Evolutionary conservation across 2,888 invertebrate species (phyloP).

Genomic region (Limnephilus marmoratus): DNA sequence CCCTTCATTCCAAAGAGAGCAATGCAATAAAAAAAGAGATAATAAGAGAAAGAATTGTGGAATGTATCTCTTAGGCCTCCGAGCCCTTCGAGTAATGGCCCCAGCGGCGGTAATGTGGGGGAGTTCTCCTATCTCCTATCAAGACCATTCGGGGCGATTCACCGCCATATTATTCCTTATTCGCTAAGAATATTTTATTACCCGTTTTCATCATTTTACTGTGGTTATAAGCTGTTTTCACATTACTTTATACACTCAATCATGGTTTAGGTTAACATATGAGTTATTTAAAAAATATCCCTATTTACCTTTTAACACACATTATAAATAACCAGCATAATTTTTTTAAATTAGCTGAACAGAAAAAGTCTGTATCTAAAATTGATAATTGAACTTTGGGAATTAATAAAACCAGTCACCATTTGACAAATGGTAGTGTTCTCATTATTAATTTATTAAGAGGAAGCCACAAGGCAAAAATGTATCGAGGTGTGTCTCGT

Average conservation of each 20-base stretch:
- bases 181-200: background rate
- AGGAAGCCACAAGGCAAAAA: no score
- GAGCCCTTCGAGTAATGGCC: background rate
- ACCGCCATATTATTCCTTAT: background rate
- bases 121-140: background rate
- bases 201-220: background rate
- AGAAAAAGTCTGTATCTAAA: no score
- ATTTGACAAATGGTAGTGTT: no score
- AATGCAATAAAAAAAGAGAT: constrained; percentile 34
- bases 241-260: background rate
- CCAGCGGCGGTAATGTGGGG: background rate
- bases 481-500: no score
- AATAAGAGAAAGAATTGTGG: constrained; percentile 18
- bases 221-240: background rate
- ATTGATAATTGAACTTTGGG: no score
- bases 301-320: no score
- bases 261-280: background rate
- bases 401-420: no score
- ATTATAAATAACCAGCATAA: no score
- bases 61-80: constrained; percentile 28
- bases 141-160: background rate
- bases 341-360: no score
- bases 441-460: no score
- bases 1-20: background rate
- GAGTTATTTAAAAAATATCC: no score